A percentile compares a stretch with the other conserved stretches of the same genome.
Evolutionary conservation across 2,113 vertebrate species (phyloP).

Genomic region (Gallinago jamesoni): DNA sequence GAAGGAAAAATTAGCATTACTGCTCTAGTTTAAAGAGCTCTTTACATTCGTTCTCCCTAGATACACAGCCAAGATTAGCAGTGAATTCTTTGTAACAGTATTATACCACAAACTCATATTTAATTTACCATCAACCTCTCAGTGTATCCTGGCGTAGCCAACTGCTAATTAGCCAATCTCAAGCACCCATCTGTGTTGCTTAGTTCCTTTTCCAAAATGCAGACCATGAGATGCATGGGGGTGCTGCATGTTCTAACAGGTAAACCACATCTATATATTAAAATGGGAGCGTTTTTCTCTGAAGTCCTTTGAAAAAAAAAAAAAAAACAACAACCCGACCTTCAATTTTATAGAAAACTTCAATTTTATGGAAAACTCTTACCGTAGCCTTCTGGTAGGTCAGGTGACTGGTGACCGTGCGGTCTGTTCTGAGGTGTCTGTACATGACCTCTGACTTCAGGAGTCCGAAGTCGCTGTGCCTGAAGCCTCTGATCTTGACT

Average conservation of each 20-base stretch:
- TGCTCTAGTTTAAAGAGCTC: conserved; percentile 57
- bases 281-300: background rate
- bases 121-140: conserved; percentile 53
- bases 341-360: background rate
- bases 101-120: conserved; percentile 49
- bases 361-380: background rate
- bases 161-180: conserved; percentile 41
- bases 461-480: conserved; percentile 86
- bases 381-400: conserved; percentile 97
- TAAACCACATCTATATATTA: background rate
- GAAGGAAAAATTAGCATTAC: conserved; percentile 55
- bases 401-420: conserved; percentile 92
- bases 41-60: conserved; percentile 42
- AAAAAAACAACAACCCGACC: background rate
- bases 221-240: background rate
- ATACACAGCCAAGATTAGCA: conserved; percentile 64
- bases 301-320: background rate
- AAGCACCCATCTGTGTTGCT: conserved; percentile 5
- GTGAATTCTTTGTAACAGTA: conserved; percentile 31
- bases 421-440: conserved; percentile 94
- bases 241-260: background rate
- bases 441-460: conserved; percentile 84
- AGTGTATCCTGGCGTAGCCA: conserved; percentile 39
- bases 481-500: conserved; percentile 89
- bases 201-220: background rate